Base-by-base conservation (phyloP, 53 echinoderm and acorn worm species). In the Arbacia lixula region DNA sequence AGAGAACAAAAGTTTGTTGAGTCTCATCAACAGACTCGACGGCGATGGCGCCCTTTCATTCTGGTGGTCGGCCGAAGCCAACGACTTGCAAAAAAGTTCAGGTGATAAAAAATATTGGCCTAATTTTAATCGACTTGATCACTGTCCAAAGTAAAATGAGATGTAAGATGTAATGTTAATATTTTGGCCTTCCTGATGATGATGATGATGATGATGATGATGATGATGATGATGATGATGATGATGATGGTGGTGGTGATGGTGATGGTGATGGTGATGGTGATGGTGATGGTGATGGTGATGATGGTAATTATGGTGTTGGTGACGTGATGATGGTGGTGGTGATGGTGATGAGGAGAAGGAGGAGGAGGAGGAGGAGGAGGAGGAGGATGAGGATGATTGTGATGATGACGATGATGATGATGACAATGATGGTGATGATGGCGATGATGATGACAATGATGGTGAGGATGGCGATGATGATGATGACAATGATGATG, bases 1-100 rank as follows among this genome's bases (percentile, higher is more conserved):
- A 39, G 42, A 76, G 10, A 61, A 84, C 21, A 43, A 41, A 17
- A 84, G 77, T 17, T 51, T 75, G 29, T 60, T 89, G 31, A 92
- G 85, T 52, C 53, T 11, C 0, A 89, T 92, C 28, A 58, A 77
- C 8, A 25, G 55, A 50, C 26, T 55, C 2, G 52, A 68, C 52
- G 84, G 84, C 22, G 54, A 36, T 54, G 24, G 54, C 2, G 33
- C 5, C 21, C 84, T 84, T 0, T 3, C 35, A 20, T 68, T 36
- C 40, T 84, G 84, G 84, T 55, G 68, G 68, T 67, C 84, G 1
- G 40, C 68, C 1, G 36, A 36, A 53, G 38, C 84, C 20, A 84
- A 84, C 52, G 38, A 14, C n/a, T 22, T 84, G 36, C 36, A n/a
- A 8, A 8, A 30, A n/a, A 84, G 77, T 40, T 37, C 84, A 36